phyloP scores from a whole-genome alignment of 1,140 invertebrate genomes.

The Doryteuthis pealeii region DNA sequence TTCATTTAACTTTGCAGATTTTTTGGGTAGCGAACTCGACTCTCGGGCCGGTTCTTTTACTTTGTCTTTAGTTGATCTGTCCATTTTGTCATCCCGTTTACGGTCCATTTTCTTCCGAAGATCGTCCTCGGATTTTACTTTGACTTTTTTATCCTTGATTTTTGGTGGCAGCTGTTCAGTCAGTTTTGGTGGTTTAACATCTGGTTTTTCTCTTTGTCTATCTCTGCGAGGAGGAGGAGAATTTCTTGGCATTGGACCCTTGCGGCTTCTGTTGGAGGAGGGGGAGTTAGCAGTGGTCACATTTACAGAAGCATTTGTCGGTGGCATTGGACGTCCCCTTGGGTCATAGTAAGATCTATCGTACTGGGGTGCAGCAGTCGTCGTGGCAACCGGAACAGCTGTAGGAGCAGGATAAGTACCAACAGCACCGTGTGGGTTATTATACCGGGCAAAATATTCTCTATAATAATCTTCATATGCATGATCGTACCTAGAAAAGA shows the following conservation, averaged over 20 bases:
- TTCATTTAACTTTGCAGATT: no score
- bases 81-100: conserved; percentile 11
- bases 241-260: conserved; percentile 3
- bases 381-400: not conserved
- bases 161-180: not conserved
- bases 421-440: conserved; percentile 15
- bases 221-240: not conserved
- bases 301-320: not conserved
- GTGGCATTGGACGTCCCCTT: not conserved
- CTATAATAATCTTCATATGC: conserved; percentile 31
- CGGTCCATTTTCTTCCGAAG: conserved; percentile 15
- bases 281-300: not conserved
- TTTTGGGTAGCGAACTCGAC: not conserved
- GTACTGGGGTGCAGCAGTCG: not conserved
- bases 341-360: conserved; percentile 11
- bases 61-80: not conserved
- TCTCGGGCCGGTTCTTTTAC: not conserved
- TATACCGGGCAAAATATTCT: conserved; percentile 31
- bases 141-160: not conserved
- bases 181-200: not conserved
- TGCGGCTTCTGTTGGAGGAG: not conserved
- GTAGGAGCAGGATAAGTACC: not conserved
- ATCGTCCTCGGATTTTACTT: not conserved
- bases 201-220: not conserved
- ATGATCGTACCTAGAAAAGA: conserved; percentile 24